Conservation (phyloP, 2,113 vertebrate species). For the Leptobrachium ailaonicum region DNA sequence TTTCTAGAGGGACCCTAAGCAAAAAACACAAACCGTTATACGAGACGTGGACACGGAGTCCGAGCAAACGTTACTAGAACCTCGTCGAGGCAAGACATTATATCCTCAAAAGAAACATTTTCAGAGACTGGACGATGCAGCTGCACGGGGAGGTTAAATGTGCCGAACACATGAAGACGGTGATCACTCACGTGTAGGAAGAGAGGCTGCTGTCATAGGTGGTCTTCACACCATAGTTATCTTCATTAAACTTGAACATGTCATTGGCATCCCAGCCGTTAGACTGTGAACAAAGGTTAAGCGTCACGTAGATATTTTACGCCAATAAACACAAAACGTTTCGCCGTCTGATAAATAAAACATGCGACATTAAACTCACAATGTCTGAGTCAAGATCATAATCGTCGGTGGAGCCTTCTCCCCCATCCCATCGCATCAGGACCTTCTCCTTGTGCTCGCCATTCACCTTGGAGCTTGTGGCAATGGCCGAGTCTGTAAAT, state of each 20-base stretch:
- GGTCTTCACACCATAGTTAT: constrained; percentile 87
- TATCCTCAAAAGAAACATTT: too few relatives aligned
- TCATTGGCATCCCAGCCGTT: constrained; percentile 93
- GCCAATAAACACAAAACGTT: background rate
- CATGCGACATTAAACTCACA: constrained; percentile 56
- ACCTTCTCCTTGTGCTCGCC: constrained; percentile 90
- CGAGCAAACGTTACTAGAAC: too few relatives aligned
- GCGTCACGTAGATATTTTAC: background rate
- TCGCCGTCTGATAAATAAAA: background rate
- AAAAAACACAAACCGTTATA: background rate
- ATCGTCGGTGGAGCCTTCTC: constrained; percentile 85
- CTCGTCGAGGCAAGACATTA: too few relatives aligned
- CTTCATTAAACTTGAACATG: constrained; percentile 91
- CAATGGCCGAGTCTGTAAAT: constrained; percentile 86
- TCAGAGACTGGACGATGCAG: too few relatives aligned
- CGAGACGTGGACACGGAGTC: background rate
- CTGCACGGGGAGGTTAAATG: background rate
- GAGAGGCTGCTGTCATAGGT: constrained; percentile 90
- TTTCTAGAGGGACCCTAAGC: constrained; percentile 80
- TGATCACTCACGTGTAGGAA: constrained; percentile 83
- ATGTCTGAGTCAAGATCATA: constrained; percentile 84
- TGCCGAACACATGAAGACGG: background rate
- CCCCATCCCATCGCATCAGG: constrained; percentile 87
- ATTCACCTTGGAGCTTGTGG: constrained; percentile 78
- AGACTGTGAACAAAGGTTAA: constrained; percentile 64